phyloP scores from a whole-genome alignment of 2,888 invertebrate genomes.

The Maniola hyperantus region DNA sequence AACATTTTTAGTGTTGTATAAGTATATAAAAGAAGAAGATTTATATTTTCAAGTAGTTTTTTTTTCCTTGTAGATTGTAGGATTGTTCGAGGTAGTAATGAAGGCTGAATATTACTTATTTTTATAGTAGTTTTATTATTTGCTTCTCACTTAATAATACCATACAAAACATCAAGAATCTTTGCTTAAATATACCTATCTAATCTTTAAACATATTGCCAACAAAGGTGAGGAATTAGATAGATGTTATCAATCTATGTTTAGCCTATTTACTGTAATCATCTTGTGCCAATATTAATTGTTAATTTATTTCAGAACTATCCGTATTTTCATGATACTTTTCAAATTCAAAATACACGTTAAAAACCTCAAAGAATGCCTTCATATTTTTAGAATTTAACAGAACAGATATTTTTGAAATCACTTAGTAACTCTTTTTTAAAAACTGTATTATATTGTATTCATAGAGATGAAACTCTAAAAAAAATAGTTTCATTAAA shows the following conservation, averaged over 20 bases:
- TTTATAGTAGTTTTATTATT: not conserved
- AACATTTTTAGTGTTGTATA: no score
- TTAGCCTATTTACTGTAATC: constrained; percentile 48
- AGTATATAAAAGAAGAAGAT: no score
- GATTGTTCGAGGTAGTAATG: not conserved
- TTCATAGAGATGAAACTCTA: not conserved
- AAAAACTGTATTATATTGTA: not conserved
- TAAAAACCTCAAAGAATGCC: constrained; percentile 3
- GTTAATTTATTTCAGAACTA: constrained; percentile 29
- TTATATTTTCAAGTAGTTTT: not conserved
- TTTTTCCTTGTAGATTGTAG: not conserved
- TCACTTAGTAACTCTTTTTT: not conserved
- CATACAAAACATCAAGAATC: not conserved
- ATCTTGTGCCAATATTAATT: constrained; percentile 67
- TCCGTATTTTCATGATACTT: constrained; percentile 30
- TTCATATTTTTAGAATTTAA: constrained; percentile 6
- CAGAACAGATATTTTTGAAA: not conserved
- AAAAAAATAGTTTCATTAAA: not conserved
- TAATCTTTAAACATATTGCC: not conserved
- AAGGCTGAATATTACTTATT: not conserved
- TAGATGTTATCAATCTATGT: constrained; percentile 31
- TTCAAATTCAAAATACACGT: constrained; percentile 4
- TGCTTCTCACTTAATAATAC: not conserved
- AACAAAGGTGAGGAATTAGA: constrained; percentile 14
- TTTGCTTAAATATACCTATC: not conserved